Percentiles rank a stretch among this genome's conserved stretches.
These are phyloP conservation scores for Agrotis clavis DNA, from an alignment of 2,888 invertebrate species.

Conservation along the genomic window DNA sequence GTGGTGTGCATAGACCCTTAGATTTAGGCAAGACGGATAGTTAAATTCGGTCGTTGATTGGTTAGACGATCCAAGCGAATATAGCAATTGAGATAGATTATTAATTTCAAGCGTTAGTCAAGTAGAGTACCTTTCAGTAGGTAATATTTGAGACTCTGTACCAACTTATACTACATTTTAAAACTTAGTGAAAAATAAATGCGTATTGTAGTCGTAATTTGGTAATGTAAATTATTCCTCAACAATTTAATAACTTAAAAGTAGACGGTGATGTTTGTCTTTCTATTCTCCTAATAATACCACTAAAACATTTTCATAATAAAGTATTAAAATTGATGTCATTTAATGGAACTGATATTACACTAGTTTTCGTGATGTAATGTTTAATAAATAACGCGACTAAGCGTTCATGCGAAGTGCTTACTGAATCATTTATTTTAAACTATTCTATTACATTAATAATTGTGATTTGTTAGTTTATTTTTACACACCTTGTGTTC, in stretches of 20 bases:
- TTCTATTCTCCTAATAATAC: conserved; percentile 62
- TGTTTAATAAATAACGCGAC: conserved; percentile 59
- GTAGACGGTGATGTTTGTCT: conserved; percentile 60
- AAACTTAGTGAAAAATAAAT: conserved; percentile 64
- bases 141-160: conserved; percentile 55
- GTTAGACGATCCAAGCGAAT: too few relatives aligned
- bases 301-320: conserved; percentile 54
- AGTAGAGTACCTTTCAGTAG: not conserved
- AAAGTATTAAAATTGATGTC: conserved; percentile 56
- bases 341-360: conserved; percentile 49
- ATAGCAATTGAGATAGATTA: too few relatives aligned
- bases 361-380: conserved; percentile 47
- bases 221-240: conserved; percentile 47
- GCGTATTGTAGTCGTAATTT: conserved; percentile 55
- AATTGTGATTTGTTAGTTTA: conserved; percentile 53
- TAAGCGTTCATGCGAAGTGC: conserved; percentile 57
- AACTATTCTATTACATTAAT: conserved; percentile 52
- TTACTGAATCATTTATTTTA: conserved; percentile 39
- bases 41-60: too few relatives aligned
- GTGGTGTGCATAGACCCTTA: too few relatives aligned
- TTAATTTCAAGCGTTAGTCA: not conserved
- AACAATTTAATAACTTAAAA: conserved; percentile 43
- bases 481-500: conserved; percentile 35
- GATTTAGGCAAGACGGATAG: too few relatives aligned
- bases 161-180: conserved; percentile 49